Conservation (phyloP, 2,113 vertebrate species). For the Tichodroma muraria region DNA sequence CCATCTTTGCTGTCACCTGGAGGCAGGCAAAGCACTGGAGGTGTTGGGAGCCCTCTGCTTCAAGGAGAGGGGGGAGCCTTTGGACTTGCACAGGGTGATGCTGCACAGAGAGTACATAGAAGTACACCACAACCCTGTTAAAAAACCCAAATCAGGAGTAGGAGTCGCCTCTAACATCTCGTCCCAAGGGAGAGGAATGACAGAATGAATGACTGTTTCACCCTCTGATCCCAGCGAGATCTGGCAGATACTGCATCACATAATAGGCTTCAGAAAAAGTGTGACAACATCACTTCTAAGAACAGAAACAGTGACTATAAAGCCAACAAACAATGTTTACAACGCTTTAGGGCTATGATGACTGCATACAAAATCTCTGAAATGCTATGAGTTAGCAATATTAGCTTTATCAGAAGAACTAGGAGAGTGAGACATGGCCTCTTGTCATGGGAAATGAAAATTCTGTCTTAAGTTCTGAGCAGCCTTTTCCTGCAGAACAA, state of each 20-base stretch:
- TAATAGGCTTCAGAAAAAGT: neutral
- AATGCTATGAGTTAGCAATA: neutral
- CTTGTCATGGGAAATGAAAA: neutral
- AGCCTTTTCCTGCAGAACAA: conserved; percentile 11
- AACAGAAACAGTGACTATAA: neutral
- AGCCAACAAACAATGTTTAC: neutral
- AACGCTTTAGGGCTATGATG: neutral
- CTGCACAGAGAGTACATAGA: neutral
- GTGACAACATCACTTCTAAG: neutral
- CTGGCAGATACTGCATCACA: neutral
- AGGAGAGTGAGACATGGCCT: neutral
- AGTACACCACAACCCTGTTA: fast-evolving
- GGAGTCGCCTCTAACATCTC: neutral
- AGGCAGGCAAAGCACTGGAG: neutral
- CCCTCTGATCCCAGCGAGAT: neutral
- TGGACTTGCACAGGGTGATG: neutral
- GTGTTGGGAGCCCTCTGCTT: neutral
- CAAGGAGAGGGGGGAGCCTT: neutral
- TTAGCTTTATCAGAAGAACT: neutral
- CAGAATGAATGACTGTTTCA: neutral
- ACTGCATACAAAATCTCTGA: neutral
- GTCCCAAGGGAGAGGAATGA: neutral
- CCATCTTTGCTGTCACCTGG: neutral
- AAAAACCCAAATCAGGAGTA: neutral
- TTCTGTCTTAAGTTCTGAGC: neutral